Evolutionary conservation across 2,888 invertebrate genomes (phyloP).

Genomic region (Magallana nippona): DNA sequence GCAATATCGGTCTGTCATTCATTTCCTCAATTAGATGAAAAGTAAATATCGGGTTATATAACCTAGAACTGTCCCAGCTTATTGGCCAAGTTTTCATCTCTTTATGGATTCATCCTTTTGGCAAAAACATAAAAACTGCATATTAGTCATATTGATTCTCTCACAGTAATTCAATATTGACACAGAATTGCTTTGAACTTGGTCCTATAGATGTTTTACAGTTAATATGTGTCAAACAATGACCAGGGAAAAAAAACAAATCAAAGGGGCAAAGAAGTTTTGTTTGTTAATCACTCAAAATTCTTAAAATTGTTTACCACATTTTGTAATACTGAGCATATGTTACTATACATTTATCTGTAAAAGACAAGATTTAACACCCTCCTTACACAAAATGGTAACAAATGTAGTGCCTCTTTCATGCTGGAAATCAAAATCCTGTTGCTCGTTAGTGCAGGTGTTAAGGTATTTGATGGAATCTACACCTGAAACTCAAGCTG

Average conservation of each 20-base stretch:
- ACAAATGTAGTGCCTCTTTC: too few species aligned
- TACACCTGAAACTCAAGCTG: too few species aligned
- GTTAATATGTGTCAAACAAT: not conserved
- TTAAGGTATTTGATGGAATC: too few species aligned
- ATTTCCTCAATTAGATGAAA: conserved; percentile 11
- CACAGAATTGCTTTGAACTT: not conserved
- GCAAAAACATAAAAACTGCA: not conserved
- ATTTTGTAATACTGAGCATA: too few species aligned
- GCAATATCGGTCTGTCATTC: not conserved
- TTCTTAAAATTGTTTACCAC: too few species aligned
- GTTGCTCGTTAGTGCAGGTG: too few species aligned
- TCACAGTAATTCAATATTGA: conserved; percentile 16
- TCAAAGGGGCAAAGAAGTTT: not conserved
- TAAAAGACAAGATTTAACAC: too few species aligned
- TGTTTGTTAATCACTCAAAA: too few species aligned
- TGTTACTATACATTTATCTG: too few species aligned
- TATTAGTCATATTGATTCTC: not conserved
- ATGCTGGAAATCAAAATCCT: too few species aligned
- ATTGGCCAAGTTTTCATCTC: not conserved
- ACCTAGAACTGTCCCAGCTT: not conserved
- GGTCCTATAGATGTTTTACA: not conserved
- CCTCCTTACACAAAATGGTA: too few species aligned
- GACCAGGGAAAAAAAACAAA: not conserved
- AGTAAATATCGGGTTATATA: not conserved
- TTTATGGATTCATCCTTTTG: not conserved